phyloP scores from a whole-genome alignment of 2,113 vertebrate genomes.

The Triplophysa dalaica region DNA sequence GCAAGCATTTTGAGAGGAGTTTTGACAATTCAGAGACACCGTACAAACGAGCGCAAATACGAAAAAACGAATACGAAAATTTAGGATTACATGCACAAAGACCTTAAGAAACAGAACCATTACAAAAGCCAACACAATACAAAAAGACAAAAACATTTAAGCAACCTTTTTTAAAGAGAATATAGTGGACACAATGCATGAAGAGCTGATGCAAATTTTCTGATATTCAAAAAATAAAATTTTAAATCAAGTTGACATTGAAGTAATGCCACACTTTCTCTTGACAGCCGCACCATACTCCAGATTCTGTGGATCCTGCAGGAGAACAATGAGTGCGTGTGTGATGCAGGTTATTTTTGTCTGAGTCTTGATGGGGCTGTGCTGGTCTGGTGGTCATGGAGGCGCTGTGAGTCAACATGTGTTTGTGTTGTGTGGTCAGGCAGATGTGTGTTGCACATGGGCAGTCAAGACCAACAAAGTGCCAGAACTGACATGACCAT shows the following conservation, averaged over 20 bases:
- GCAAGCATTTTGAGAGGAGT: too few species aligned
- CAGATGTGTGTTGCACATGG: constrained; percentile 8
- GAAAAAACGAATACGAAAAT: too few species aligned
- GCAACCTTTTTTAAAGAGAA: too few species aligned
- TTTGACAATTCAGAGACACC: too few species aligned
- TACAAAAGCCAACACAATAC: too few species aligned
- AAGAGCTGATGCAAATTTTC: not conserved
- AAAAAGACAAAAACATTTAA: too few species aligned
- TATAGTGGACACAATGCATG: too few species aligned
- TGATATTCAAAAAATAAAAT: not conserved
- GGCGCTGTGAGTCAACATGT: constrained; percentile 21
- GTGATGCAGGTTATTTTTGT: not conserved
- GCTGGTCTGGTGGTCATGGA: constrained; percentile 34
- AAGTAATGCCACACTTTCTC: too few species aligned
- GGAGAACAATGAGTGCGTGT: not conserved
- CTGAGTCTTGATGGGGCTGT: not conserved
- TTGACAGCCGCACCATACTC: too few species aligned
- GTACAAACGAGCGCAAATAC: too few species aligned
- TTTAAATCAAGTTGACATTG: not conserved
- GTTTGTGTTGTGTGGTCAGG: constrained; percentile 1
- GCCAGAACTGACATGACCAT: constrained; percentile 42
- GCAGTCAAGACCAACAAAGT: constrained; percentile 23
- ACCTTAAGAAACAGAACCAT: too few species aligned
- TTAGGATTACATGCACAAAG: too few species aligned
- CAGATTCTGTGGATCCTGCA: not conserved